Evolutionary conservation across 2,113 vertebrate species (phyloP), one percentile per base, ranked within the genome.

Genomic region (Erinaceus europaeus): DNA sequence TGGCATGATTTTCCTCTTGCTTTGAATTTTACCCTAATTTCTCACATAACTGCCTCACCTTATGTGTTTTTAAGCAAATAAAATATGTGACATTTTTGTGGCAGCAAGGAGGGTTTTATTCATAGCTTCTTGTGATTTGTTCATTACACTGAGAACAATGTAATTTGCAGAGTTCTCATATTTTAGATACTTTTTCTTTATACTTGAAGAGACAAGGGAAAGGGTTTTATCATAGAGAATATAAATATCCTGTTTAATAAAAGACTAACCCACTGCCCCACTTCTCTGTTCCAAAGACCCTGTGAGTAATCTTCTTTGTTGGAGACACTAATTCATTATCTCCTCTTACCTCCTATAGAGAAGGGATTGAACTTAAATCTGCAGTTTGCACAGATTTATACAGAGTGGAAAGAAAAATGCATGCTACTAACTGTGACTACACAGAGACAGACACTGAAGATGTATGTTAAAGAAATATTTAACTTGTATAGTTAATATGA

Each of bases 281-380:
- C 53, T 87, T 90, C 48, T 62, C 29, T 76, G 1, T 65, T 76
- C 27, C 59, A 81, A 77, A 89, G 14, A 77, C 5, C 17, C 23
- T 61, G 77, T 82, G 53, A 65, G 61, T 92, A 82, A 89, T 88
- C 89, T 91, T 84, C 76, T 90, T 94, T 90, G 42, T 89, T 93
- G 23, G 46, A 62, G 52, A 23, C 55, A 79, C 3, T 57, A 75
- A 74, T 76, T 89, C 40, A 68, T 92, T 71, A 91, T 83, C 67
- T 91, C 48, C n/a, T 82, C 83, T 82, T 78, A 73, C 42, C 46
- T 65, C 42, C 55, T 62, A 29, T 46, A 36, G 44, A 69, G 57
- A 14, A 15, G 29, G 50, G 21, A 89, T 84, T 92, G 74, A 57
- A 77, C 25, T 65, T 71, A 84, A 88, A 89, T 82, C 59, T 78